A percentile compares a stretch with the other conserved stretches of the same genome.
phyloP scores from a whole-genome alignment of 2,113 vertebrate species.

The Zosterops hypoxanthus region DNA sequence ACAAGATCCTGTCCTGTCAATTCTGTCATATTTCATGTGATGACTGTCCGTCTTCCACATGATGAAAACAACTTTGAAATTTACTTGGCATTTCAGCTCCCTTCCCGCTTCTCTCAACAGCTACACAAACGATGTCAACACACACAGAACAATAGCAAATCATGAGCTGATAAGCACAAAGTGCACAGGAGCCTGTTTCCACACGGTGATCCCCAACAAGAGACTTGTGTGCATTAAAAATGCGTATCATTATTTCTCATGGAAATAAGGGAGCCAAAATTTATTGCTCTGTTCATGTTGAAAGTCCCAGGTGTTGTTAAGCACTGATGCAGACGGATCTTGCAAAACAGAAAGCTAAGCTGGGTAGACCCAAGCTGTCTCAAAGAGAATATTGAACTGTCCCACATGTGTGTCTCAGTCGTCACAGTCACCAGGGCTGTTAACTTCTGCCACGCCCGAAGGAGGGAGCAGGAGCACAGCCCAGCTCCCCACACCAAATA shows the following conservation, averaged over 20 bases:
- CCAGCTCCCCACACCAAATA: not conserved
- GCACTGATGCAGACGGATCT: not conserved
- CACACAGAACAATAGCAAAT: not conserved
- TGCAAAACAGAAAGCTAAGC: not conserved
- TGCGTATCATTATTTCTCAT: not conserved
- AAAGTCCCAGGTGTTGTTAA: not conserved
- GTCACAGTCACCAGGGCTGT: not conserved
- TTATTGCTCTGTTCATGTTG: not conserved
- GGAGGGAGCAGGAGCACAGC: not conserved
- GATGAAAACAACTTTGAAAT: conserved; percentile 23
- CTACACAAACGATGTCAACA: conserved; percentile 53
- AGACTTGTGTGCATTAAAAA: not conserved
- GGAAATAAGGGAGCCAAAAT: not conserved
- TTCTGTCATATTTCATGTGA: conserved; percentile 11
- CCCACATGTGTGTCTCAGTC: not conserved
- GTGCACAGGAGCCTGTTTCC: not conserved
- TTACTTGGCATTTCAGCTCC: conserved; percentile 35
- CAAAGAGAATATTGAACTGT: not conserved
- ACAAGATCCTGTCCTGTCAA: not conserved
- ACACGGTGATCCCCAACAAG: not conserved
- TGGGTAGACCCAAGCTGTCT: not conserved
- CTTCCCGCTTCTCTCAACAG: conserved; percentile 63
- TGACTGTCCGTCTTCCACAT: not conserved
- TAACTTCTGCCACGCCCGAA: not conserved
- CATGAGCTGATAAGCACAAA: conserved; percentile 12